phyloP scores from a whole-genome alignment of 37 sponge, comb jelly and placozoan species.

The Dysidea cf. avara region DNA sequence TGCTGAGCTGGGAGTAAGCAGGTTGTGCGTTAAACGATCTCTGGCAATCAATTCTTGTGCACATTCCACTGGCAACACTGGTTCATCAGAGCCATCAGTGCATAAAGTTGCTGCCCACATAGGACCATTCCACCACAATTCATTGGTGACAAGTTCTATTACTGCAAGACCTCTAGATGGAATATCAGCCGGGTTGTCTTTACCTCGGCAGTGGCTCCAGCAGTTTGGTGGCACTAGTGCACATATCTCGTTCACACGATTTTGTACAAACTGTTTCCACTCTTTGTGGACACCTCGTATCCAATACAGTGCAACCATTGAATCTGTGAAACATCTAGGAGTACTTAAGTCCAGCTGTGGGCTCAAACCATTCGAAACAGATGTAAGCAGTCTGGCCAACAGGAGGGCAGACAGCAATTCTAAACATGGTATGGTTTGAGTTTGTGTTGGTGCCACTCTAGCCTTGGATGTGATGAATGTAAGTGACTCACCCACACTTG shows the following conservation, averaged over 20 bases:
- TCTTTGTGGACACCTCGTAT: slow-evolving; percentile 4
- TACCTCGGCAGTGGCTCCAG: slow-evolving; percentile 24
- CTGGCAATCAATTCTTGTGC: slow-evolving; percentile 8
- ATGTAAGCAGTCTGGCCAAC: slow-evolving; percentile 20
- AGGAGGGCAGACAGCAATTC: slow-evolving; percentile 34
- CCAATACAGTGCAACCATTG: slow-evolving; percentile 33
- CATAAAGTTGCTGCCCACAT: too few relatives aligned
- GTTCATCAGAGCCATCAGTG: too few relatives aligned
- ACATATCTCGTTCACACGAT: slow-evolving; percentile 27
- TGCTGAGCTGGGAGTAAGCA: slow-evolving; percentile 4
- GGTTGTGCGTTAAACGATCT: background rate
- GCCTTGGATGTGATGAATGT: slow-evolving; percentile 29
- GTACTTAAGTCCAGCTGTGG: slow-evolving; percentile 10
- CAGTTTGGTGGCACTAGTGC: background rate
- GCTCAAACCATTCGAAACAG: background rate
- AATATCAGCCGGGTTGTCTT: slow-evolving; percentile 33
- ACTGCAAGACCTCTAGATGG: slow-evolving; percentile 25
- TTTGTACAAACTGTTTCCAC: slow-evolving; percentile 36
- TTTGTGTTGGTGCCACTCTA: slow-evolving; percentile 26
- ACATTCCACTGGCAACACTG: slow-evolving; percentile 28
- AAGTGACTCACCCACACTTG: background rate
- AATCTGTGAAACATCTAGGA: slow-evolving; percentile 22
- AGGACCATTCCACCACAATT: slow-evolving; percentile 29
- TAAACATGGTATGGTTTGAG: slow-evolving; percentile 29
- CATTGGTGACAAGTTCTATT: background rate